These are phyloP conservation scores for Agonum fuliginosum DNA, from an alignment of 2,888 invertebrate species.

Conservation along the genomic window DNA sequence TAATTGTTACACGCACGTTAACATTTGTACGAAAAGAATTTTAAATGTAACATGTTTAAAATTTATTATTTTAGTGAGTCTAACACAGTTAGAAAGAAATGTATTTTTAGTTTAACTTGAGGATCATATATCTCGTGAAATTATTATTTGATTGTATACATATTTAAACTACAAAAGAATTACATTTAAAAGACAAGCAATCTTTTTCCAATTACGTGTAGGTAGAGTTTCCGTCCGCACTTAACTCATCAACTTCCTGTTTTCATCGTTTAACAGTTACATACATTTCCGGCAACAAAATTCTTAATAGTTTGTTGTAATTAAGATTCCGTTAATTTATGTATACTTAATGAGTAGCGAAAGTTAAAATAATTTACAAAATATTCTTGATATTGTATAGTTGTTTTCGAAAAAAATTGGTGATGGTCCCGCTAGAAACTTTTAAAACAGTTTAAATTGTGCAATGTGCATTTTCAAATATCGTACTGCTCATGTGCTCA, in stretches of 20 bases:
- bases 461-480: slow-evolving; percentile 1
- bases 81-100: neutral
- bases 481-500: neutral
- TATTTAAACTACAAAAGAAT: neutral
- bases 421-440: neutral
- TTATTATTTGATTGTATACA: too few species aligned
- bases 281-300: neutral
- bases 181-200: neutral
- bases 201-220: neutral
- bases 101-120: too few species aligned
- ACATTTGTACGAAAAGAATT: slow-evolving; percentile 9
- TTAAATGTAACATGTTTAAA: neutral
- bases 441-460: neutral
- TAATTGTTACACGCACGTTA: slow-evolving; percentile 36
- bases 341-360: neutral
- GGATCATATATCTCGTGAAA: too few species aligned
- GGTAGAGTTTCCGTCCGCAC: neutral
- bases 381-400: neutral
- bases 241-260: neutral
- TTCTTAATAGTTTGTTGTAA: neutral
- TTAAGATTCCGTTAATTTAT: neutral
- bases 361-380: neutral
- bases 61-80: neutral
- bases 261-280: neutral
- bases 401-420: too few species aligned